Evolutionary conservation across 2,888 invertebrate species (phyloP).

Genomic region (Camptogramma bilineatum): DNA sequence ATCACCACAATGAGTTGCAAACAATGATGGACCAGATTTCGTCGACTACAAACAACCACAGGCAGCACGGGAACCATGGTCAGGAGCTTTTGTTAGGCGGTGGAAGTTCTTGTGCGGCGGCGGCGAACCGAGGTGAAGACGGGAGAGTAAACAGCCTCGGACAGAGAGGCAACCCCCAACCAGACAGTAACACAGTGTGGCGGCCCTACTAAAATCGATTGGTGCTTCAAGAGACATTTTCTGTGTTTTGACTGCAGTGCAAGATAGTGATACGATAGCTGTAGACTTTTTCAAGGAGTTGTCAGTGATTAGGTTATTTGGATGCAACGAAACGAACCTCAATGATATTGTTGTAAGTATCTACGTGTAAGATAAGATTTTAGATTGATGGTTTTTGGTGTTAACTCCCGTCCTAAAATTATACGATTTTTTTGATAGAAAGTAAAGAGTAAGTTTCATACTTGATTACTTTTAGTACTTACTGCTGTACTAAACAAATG

Average conservation of each 20-base stretch:
- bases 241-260: conserved; percentile 17
- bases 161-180: conserved; percentile 86
- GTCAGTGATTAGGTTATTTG: conserved; percentile 47
- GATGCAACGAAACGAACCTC: conserved; percentile 70
- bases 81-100: conserved; percentile 83
- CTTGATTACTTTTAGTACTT: conserved; percentile 1
- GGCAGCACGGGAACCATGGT: conserved; percentile 75
- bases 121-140: conserved; percentile 85
- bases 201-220: conserved; percentile 87
- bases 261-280: conserved; percentile 33
- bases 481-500: not conserved
- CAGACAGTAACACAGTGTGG: conserved; percentile 90
- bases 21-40: conserved; percentile 91
- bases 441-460: conserved; percentile 16
- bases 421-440: conserved; percentile 65
- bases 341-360: conserved; percentile 52
- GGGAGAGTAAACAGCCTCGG: conserved; percentile 84
- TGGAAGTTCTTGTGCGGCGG: conserved; percentile 85
- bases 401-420: conserved; percentile 79
- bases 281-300: conserved; percentile 45
- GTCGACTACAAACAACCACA: conserved; percentile 86
- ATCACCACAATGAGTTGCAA: conserved; percentile 89
- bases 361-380: conserved; percentile 57
- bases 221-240: conserved; percentile 44
- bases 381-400: conserved; percentile 55